Evolutionary conservation across 2,113 vertebrate genomes (phyloP).

Genomic region (Rhinichthys klamathensis): DNA sequence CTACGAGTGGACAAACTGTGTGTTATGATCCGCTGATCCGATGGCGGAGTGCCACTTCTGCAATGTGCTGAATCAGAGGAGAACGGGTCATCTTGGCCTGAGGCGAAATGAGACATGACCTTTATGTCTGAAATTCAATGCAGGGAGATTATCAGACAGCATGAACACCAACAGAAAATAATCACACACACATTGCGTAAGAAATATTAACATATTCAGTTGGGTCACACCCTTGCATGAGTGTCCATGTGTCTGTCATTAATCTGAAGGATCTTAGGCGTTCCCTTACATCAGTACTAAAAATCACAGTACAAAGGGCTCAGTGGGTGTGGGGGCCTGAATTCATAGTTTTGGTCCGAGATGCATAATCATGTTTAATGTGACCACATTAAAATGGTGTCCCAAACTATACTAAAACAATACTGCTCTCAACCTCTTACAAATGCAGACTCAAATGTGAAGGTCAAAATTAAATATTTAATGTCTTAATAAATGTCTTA

Average conservation of each 20-base stretch:
- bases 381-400: neutral
- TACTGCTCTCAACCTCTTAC: neutral
- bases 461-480: neutral
- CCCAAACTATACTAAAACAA: neutral
- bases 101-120: constrained; percentile 54
- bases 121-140: constrained; percentile 62
- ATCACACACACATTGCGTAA: neutral
- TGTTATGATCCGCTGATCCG: neutral
- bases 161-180: neutral
- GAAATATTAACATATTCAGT: neutral
- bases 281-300: constrained; percentile 22
- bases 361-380: neutral
- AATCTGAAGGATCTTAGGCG: constrained; percentile 5
- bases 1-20: neutral
- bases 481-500: neutral
- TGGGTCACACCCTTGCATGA: neutral
- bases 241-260: constrained; percentile 10
- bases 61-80: constrained; percentile 30
- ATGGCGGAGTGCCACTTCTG: neutral
- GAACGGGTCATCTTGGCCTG: constrained; percentile 37
- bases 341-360: neutral
- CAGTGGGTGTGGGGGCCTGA: neutral
- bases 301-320: neutral
- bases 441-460: neutral
- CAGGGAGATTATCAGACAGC: constrained; percentile 36